A percentile compares a stretch with the other conserved stretches of the same genome.
These are phyloP conservation scores for Leontocebus nigricollis DNA, from an alignment of 2,797 vertebrate species.

Conservation along the genomic window DNA sequence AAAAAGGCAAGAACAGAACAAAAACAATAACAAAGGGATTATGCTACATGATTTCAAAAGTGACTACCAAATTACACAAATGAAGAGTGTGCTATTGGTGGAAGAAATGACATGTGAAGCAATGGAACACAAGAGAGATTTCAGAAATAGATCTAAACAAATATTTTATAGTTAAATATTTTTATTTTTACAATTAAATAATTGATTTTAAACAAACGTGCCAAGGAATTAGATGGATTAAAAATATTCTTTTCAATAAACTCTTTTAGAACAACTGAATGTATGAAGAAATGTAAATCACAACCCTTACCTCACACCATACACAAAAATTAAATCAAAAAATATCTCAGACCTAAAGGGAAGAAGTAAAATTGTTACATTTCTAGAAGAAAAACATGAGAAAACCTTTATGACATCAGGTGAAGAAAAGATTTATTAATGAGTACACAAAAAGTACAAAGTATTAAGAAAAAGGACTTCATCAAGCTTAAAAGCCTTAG, in stretches of 20 bases:
- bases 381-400: background rate
- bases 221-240: conserved; percentile 10
- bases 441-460: background rate
- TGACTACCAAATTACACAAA: background rate
- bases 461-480: background rate
- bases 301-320: background rate
- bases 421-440: background rate
- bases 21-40: background rate
- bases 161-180: background rate
- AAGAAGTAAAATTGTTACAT: background rate
- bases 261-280: background rate
- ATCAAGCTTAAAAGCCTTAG: background rate
- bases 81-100: background rate
- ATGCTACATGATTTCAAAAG: background rate
- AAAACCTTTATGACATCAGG: background rate
- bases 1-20: background rate
- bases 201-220: background rate
- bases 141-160: background rate
- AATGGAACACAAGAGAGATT: background rate
- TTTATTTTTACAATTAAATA: background rate
- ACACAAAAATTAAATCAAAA: conserved; percentile 46
- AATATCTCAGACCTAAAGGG: background rate
- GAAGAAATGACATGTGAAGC: background rate
- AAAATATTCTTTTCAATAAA: background rate
- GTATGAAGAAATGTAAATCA: background rate